phyloP scores from a whole-genome alignment of 1,140 invertebrate species.

The Pararge aegeria region DNA sequence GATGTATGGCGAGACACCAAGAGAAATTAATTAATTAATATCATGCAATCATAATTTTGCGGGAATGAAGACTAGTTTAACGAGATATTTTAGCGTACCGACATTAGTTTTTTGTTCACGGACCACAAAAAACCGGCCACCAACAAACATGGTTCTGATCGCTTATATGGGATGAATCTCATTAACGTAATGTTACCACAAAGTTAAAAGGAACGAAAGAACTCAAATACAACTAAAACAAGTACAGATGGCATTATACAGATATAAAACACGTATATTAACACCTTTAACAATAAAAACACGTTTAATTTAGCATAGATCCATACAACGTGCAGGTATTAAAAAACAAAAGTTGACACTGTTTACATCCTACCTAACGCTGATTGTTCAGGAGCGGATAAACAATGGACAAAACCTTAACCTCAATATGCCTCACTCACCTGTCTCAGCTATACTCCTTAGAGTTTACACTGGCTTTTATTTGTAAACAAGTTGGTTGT shows the following conservation, averaged over 20 bases:
- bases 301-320: constrained; percentile 20
- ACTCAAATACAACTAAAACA: not conserved
- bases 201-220: not conserved
- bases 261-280: not conserved
- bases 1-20: not conserved
- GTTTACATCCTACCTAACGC: constrained; percentile 12
- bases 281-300: not conserved
- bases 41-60: constrained; percentile 2
- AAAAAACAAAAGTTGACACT: constrained; percentile 15
- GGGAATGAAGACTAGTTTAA: not conserved
- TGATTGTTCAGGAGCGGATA: constrained; percentile 1
- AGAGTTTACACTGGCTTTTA: constrained; percentile 49
- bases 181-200: not conserved
- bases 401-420: constrained; percentile 36
- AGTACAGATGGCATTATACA: not conserved
- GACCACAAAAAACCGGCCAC: constrained; percentile 54
- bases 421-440: constrained; percentile 60
- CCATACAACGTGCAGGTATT: constrained; percentile 6
- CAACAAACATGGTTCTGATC: constrained; percentile 21
- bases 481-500: constrained; percentile 61
- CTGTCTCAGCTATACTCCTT: constrained; percentile 60
- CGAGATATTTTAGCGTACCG: not conserved
- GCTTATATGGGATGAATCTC: constrained; percentile 29
- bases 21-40: not conserved
- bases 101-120: constrained; percentile 42